These are phyloP conservation scores for Ophthalmolycus amberensis DNA, from an alignment of 2,113 vertebrate species.

Conservation along the genomic window DNA sequence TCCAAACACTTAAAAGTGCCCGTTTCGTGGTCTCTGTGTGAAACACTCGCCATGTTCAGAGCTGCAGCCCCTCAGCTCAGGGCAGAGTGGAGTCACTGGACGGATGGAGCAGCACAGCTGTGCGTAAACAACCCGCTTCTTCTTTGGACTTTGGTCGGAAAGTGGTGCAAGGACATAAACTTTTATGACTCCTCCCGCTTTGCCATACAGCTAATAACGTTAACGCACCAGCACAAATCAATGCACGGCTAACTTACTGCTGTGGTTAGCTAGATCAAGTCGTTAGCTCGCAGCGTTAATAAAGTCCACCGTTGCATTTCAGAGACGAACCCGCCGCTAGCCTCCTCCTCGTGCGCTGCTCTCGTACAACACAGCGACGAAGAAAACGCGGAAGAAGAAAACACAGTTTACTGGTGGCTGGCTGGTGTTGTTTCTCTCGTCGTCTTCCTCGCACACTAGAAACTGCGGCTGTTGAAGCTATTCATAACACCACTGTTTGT, in stretches of 20 bases:
- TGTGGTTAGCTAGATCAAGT: conserved; percentile 50
- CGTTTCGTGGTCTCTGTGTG: conserved; percentile 38
- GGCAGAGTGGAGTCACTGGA: conserved; percentile 22
- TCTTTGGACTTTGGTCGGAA: not conserved
- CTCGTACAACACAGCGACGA: not conserved
- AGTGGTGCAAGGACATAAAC: conserved; percentile 33
- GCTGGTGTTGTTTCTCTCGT: conserved; percentile 2
- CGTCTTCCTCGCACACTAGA: conserved; percentile 17
- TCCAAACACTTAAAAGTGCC: conserved; percentile 47
- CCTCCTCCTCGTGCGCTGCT: conserved; percentile 6
- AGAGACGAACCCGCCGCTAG: not conserved
- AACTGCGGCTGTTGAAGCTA: conserved; percentile 43
- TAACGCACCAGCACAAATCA: conserved; percentile 51
- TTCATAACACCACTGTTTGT: conserved; percentile 80
- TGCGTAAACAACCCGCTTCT: not conserved
- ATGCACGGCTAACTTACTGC: conserved; percentile 58
- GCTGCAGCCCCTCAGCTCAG: conserved; percentile 33
- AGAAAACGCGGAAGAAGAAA: not conserved
- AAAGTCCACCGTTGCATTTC: conserved; percentile 59
- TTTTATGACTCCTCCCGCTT: conserved; percentile 41
- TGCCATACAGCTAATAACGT: conserved; percentile 26
- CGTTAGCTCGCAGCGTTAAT: conserved; percentile 49
- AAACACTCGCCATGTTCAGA: conserved; percentile 67
- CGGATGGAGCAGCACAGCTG: not conserved
- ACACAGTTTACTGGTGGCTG: not conserved